Base-by-base conservation (phyloP, 2,888 invertebrate species). In the Agriopis leucophaearia region DNA sequence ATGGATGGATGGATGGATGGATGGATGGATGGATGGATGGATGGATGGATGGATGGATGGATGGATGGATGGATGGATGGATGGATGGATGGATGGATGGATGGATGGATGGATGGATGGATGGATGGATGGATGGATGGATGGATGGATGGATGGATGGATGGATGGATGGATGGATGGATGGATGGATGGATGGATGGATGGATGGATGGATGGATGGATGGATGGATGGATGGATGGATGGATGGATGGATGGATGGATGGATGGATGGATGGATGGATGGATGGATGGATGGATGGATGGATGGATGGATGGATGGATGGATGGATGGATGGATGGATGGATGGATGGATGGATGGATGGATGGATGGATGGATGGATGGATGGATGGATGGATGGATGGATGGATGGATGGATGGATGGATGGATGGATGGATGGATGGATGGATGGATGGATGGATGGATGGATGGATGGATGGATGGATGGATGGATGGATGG, bases 11-110 rank as follows among this genome's bases (percentile, higher is more conserved):
- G 50, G 50, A 50, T 50, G 50, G 50, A 50, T 50, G 50, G 50
- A 50, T 50, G 50, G 50, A 50, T 50, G 50, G 50, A 50, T 50
- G 50, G 18, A 50, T 50, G 50, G 50, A 50, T 50, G 50, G 50
- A 50, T 50, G 50, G 50, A 54, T 54, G 54, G 54, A 54, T 54
- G 54, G 54, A 54, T 54, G 54, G 54, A 54, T 54, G 54, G 54
- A 54, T 54, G 54, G 54, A 38, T 54, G 54, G 54, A 38, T 54
- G 54, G 54, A 38, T 54, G 54, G 54, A 54, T 54, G 54, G 54
- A 54, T 54, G 54, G 54, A 54, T 54, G 54, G 54, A 54, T 54
- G 54, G 54, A 54, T 54, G 54, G 54, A 54, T 54, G 54, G 54
- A 54, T 54, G 54, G 54, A 54, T 54, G 54, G 54, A 54, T 54